Conservation (phyloP, 2,113 vertebrate genomes). For the Haliaeetus leucogaster region DNA sequence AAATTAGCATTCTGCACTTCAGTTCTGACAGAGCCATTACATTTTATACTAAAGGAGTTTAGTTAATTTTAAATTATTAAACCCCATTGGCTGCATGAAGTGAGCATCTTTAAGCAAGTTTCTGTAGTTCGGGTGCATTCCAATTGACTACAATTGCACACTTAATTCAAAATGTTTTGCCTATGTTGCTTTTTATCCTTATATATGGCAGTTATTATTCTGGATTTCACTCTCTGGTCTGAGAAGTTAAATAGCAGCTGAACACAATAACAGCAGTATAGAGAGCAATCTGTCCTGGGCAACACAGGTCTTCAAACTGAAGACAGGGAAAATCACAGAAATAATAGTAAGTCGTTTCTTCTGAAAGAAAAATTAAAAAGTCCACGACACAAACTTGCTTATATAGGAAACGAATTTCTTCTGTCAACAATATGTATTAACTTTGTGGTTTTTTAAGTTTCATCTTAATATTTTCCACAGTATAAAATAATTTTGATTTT, state of each 20-base stretch:
- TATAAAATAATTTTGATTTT: not conserved
- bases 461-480: not conserved
- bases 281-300: not conserved
- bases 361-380: not conserved
- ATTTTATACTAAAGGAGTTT: slow-evolving; percentile 70
- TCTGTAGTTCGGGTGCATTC: not conserved
- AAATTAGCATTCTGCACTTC: slow-evolving; percentile 66
- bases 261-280: not conserved
- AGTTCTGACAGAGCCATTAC: slow-evolving; percentile 68
- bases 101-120: slow-evolving; percentile 33
- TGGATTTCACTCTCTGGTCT: not conserved
- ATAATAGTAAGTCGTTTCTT: not conserved
- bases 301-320: not conserved
- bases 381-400: not conserved
- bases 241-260: not conserved
- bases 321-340: not conserved
- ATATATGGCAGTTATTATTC: not conserved
- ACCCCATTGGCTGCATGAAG: slow-evolving; percentile 32
- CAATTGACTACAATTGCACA: not conserved
- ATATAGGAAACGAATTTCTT: not conserved
- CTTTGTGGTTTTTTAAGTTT: not conserved
- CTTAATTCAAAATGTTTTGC: not conserved
- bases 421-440: not conserved
- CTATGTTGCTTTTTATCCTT: not conserved
- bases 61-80: slow-evolving; percentile 74